Evolutionary conservation across 2,797 vertebrate genomes (phyloP), one percentile per base, ranked within the genome.

Genomic region (Sebastes minor): DNA sequence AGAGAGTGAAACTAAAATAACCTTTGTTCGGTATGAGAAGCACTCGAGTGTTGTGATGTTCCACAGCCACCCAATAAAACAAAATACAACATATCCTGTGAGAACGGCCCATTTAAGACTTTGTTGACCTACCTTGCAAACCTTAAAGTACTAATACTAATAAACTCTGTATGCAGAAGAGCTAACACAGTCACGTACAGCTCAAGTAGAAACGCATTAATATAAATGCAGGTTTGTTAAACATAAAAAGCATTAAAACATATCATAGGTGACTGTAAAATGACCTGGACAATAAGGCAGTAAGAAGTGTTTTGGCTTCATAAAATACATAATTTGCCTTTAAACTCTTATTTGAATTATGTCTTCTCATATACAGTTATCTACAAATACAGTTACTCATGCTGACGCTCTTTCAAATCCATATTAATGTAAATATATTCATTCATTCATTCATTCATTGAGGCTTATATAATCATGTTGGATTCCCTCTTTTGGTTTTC

Each of bases 161-260:
- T 28, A 25, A 6, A 56, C 55, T 22, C 10, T 56, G 12, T 4
- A 23, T 6, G 22, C 23, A 13, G 38, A 14, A 25, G 55, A 14
- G 23, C 0, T 25, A 0, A 27, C 23, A 16, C 55, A 1, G 55
- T 14, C 55, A 57, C 14, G 3, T 7, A 7, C 0, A 25, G 13
- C 23, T 56, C 55, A 57, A 16, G 55, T 57, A 16, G 55, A 57
- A 14, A 25, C 25, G 1, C 55, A 4, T 16, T 57, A 14, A 57
- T 0, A 13, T 10, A 30, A 32, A 11, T 14, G 27, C 57, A 60
- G 18, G 57, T 60, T 60, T 60, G 13, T 57, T 46, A 46, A 46
- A 16, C 0, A 42, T 42, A 42, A 14, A 42, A 42, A 42, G 38
- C 13, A 42, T 42, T 42, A 38, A 35, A 35, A 35, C 33, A 10